These are phyloP conservation scores for Dendrocincla tyrannina DNA, from an alignment of 2,797 vertebrate genomes.

Conservation along the genomic window DNA sequence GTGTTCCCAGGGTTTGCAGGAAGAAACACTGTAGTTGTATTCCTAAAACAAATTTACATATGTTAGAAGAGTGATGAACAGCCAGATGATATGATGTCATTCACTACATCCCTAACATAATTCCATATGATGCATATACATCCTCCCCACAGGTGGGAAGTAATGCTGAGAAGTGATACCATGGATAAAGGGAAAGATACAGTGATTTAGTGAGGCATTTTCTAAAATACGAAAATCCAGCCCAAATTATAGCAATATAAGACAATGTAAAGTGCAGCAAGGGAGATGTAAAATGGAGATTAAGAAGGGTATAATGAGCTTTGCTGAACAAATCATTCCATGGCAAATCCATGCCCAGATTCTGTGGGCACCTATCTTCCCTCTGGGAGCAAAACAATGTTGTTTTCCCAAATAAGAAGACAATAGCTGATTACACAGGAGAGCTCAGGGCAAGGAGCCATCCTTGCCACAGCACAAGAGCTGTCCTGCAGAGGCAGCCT, in stretches of 20 bases:
- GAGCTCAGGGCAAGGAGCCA: not conserved
- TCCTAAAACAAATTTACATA: not conserved
- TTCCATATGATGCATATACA: not conserved
- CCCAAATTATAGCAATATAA: slow-evolving; percentile 51
- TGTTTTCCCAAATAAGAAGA: not conserved
- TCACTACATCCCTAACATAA: not conserved
- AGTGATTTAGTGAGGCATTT: slow-evolving; percentile 4
- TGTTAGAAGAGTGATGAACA: not conserved
- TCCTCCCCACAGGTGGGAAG: not conserved
- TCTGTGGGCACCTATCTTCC: not conserved
- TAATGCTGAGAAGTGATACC: not conserved
- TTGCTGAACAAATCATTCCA: slow-evolving; percentile 17
- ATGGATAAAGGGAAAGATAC: not conserved
- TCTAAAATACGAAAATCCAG: slow-evolving; percentile 36
- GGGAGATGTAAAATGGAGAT: slow-evolving; percentile 63
- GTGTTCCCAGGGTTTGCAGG: not conserved
- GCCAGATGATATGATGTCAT: not conserved
- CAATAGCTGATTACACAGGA: not conserved
- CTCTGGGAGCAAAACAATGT: not conserved
- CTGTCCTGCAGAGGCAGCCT: not conserved
- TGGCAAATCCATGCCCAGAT: slow-evolving; percentile 13
- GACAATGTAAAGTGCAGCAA: slow-evolving; percentile 62
- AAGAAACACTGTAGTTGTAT: not conserved
- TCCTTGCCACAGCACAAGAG: not conserved
- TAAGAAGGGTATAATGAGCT: slow-evolving; percentile 30